Percentiles rank a stretch among this genome's conserved stretches.
Conservation (phyloP, 2,797 vertebrate genomes). For the Choloepus didactylus region DNA sequence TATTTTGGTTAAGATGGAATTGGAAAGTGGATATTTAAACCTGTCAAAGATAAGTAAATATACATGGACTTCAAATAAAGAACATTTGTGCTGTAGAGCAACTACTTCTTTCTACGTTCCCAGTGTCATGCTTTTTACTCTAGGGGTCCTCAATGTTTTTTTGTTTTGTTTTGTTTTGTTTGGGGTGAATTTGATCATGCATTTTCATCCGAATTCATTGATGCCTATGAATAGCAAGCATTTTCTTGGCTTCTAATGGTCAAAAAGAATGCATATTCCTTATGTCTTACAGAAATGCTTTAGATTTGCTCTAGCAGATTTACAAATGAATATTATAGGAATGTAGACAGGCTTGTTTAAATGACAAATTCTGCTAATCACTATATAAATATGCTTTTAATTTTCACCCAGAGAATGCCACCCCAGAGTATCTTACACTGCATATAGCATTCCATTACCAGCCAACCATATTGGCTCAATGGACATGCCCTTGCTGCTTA, state of each 20-base stretch:
- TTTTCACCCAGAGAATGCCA: conserved; percentile 77
- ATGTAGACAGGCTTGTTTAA: conserved; percentile 76
- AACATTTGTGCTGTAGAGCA: conserved; percentile 29
- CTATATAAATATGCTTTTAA: conserved; percentile 73
- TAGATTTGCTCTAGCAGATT: conserved; percentile 61
- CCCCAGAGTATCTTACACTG: conserved; percentile 60
- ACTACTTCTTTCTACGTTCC: neutral
- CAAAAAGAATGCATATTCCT: neutral
- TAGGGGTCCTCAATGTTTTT: conserved; percentile 44
- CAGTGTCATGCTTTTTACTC: conserved; percentile 31
- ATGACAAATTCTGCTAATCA: conserved; percentile 79
- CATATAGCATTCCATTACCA: conserved; percentile 73
- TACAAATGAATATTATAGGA: conserved; percentile 58
- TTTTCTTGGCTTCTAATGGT: conserved; percentile 63
- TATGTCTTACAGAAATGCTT: conserved; percentile 52
- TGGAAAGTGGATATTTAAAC: conserved; percentile 57
- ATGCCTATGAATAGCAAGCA: conserved; percentile 60
- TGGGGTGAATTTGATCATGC: conserved; percentile 37
- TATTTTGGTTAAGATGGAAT: conserved; percentile 47
- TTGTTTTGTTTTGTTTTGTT: conserved; percentile 50
- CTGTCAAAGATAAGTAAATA: conserved; percentile 47
- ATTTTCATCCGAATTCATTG: conserved; percentile 15
- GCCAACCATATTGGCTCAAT: conserved; percentile 51
- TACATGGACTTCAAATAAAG: conserved; percentile 26
- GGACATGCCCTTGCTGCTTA: conserved; percentile 47